Base-by-base conservation (phyloP, 1,140 invertebrate genomes). In the Hylaeus volcanicus region DNA sequence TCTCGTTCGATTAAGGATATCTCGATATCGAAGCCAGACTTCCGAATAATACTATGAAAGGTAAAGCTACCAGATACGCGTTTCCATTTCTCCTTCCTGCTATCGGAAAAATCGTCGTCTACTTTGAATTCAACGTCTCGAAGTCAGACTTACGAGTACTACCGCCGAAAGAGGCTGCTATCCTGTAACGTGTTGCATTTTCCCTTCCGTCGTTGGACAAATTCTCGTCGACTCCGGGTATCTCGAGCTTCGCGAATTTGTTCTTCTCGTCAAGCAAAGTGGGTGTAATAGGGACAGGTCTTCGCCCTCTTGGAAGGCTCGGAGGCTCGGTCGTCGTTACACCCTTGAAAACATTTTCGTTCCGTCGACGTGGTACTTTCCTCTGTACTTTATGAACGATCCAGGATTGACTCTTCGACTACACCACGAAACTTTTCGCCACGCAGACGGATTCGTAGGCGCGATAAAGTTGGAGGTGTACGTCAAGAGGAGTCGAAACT, bases 271-370 rank as follows among this genome's bases (percentile, higher is more conserved):
- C 26, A 55, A 14, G 3, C 14, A 5, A 55, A 37, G 37, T 8
- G 37, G 26, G 14, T 8, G 43, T 26, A 72, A 58, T 60, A 8
- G n/a, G n/a, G n/a, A 37, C 8, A 48, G 39, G 0, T 48, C n/a
- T 51, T 48, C 60, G 4, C 37, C 60, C 14, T 53, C 37, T 39
- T 39, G 26, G 12, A 5, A 41, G 51, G 26, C 45, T 55, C 14
- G 37, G 12, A 41, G 51, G 26, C 45, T 55, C 14, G 37, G 12
- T 8, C 14, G 14, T 64, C 15, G 72, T 41, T 63, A 12, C 37
- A 64, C 14, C 43, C 60, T 64, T 43, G 72, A 63, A 63, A 74
- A 74, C 48, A 68, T 68, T 60, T 48, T n/a, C 12, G 45, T 68
- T 48, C n/a, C 45, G 51, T 66, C 41, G 26, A 56, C n/a, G 61